These are phyloP conservation scores for Rhinolophus ferrumequinum DNA, from an alignment of 2,113 vertebrate genomes.

Conservation along the genomic window DNA sequence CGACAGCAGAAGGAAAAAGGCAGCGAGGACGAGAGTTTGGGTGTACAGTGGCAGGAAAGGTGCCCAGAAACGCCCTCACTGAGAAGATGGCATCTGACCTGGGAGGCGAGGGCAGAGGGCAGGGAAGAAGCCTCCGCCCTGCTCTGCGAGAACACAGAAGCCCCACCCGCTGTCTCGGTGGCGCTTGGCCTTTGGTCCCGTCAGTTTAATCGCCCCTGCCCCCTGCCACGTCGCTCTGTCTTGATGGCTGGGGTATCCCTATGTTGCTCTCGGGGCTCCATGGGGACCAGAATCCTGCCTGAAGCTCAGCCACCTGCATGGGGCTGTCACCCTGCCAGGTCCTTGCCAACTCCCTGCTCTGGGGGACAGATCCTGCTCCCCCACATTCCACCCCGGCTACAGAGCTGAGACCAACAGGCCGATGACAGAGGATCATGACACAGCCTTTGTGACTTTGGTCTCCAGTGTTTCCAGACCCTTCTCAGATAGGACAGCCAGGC, in stretches of 20 bases:
- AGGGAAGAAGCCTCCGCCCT: neutral
- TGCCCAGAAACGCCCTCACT: too few relatives aligned
- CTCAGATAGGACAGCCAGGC: neutral
- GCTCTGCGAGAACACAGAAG: neutral
- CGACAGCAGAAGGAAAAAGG: rapidly evolving
- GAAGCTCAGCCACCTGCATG: neutral
- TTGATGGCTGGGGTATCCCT: neutral
- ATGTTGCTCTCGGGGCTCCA: too few relatives aligned
- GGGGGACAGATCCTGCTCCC: rapidly evolving
- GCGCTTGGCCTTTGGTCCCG: neutral
- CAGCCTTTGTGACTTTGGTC: too few relatives aligned
- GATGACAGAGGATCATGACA: rapidly evolving
- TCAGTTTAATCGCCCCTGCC: neutral
- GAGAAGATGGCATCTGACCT: too few relatives aligned
- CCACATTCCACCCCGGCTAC: too few relatives aligned
- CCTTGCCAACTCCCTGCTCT: neutral
- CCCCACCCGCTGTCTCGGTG: neutral
- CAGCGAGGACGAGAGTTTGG: rapidly evolving
- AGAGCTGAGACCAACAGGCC: neutral
- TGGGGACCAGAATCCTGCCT: rapidly evolving
- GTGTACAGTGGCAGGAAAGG: rapidly evolving
- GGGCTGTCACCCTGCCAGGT: neutral
- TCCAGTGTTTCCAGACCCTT: neutral
- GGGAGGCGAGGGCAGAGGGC: neutral
- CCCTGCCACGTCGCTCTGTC: rapidly evolving